Conservation (phyloP, 53 echinoderm and acorn worm species). For the Crossaster papposus region DNA sequence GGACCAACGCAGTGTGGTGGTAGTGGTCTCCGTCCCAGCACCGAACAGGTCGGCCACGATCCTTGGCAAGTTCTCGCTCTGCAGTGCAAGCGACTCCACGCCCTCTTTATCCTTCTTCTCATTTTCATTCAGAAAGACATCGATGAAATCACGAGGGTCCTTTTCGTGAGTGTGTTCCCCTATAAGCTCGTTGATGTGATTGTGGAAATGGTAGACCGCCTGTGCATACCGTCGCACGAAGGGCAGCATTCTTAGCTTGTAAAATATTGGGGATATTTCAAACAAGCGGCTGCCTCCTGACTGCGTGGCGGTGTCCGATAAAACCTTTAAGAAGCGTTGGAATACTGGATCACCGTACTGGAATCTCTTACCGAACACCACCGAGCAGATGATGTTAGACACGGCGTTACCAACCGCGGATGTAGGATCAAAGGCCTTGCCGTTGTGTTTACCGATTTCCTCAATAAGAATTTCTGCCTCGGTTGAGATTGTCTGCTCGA, state of each 20-base stretch:
- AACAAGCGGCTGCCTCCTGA: not conserved
- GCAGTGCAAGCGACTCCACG: not conserved
- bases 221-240: not conserved
- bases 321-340: conserved; percentile 11
- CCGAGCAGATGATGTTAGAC: conserved; percentile 35
- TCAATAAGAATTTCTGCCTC: conserved; percentile 19
- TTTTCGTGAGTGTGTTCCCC: not conserved
- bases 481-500: conserved; percentile 21
- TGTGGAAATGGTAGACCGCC: not conserved
- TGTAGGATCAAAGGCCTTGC: conserved; percentile 5
- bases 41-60: not conserved
- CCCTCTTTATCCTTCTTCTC: not conserved
- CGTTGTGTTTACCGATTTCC: not conserved
- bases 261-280: not conserved
- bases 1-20: conserved; percentile 25
- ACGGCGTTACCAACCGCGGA: conserved; percentile 4
- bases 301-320: not conserved
- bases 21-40: not conserved
- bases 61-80: not conserved
- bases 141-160: conserved; percentile 1
- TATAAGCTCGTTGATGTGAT: not conserved
- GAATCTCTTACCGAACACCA: conserved; percentile 35
- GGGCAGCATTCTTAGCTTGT: not conserved
- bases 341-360: not conserved
- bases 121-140: not conserved